Conservation (phyloP, 64 coral and sea anemone species). For the Cladopsammia gracilis region DNA sequence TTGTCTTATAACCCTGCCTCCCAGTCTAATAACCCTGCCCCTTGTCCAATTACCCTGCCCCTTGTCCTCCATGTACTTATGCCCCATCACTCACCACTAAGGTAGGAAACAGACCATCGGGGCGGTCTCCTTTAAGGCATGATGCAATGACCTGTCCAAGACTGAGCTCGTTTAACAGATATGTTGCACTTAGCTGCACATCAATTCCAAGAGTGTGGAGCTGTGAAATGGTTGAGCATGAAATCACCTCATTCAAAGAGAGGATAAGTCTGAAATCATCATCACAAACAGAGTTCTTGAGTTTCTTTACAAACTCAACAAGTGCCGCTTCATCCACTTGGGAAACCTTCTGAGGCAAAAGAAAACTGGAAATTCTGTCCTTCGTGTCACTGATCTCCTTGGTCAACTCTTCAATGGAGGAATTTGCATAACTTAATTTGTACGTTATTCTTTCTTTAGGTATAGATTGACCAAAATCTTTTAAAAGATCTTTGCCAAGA, state of each 20-base stretch:
- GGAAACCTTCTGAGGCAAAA: not conserved
- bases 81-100: conserved; percentile 48
- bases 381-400: not conserved
- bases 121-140: conserved; percentile 60
- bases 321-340: not conserved
- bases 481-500: not conserved
- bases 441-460: not conserved
- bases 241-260: not conserved
- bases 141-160: conserved; percentile 59
- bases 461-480: not conserved
- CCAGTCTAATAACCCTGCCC: too few species aligned
- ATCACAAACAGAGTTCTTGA: not conserved
- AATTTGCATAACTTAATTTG: not conserved
- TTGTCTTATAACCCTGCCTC: too few species aligned
- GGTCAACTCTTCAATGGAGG: not conserved
- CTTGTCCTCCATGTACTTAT: too few species aligned
- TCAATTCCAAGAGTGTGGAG: conserved; percentile 52
- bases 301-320: not conserved
- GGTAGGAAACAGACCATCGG: conserved; percentile 64
- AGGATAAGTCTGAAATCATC: conserved; percentile 32
- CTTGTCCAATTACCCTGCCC: too few species aligned
- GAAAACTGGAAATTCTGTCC: not conserved
- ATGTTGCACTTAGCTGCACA: conserved; percentile 27
- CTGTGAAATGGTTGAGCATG: conserved; percentile 17
- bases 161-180: conserved; percentile 32